phyloP scores from a whole-genome alignment of 2,888 invertebrate species.

The Herminia tarsipennalis region DNA sequence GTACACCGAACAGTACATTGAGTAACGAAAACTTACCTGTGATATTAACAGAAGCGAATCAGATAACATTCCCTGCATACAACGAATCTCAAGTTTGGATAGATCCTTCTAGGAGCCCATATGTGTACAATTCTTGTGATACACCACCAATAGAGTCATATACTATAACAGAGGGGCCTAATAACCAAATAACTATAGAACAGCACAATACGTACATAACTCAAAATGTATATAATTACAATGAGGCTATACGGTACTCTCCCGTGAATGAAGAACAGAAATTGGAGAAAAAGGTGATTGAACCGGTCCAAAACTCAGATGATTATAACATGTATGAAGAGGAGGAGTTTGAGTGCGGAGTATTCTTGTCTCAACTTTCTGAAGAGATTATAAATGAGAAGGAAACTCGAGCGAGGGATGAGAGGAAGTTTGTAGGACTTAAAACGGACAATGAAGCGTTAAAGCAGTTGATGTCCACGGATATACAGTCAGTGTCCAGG shows the following conservation, averaged over 20 bases:
- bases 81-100: constrained; percentile 74
- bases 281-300: constrained; percentile 48
- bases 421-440: constrained; percentile 53
- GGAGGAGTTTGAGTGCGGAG: constrained; percentile 69
- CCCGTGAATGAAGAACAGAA: constrained; percentile 55
- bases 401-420: constrained; percentile 53
- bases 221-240: constrained; percentile 69
- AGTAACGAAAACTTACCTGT: constrained; percentile 46
- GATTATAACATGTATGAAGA: constrained; percentile 58
- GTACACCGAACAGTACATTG: constrained; percentile 19
- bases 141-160: constrained; percentile 49
- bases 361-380: constrained; percentile 64
- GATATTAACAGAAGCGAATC: constrained; percentile 51
- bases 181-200: constrained; percentile 62
- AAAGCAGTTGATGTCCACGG: constrained; percentile 73
- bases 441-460: constrained; percentile 66
- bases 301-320: constrained; percentile 37
- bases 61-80: constrained; percentile 45
- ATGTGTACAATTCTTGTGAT: constrained; percentile 67
- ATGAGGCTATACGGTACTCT: constrained; percentile 54
- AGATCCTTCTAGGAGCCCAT: constrained; percentile 69
- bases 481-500: constrained; percentile 65
- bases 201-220: constrained; percentile 72
- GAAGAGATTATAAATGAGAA: constrained; percentile 69
- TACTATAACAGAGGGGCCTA: constrained; percentile 53